phyloP scores from a whole-genome alignment of 2,113 vertebrate species.

The Uria lomvia region DNA sequence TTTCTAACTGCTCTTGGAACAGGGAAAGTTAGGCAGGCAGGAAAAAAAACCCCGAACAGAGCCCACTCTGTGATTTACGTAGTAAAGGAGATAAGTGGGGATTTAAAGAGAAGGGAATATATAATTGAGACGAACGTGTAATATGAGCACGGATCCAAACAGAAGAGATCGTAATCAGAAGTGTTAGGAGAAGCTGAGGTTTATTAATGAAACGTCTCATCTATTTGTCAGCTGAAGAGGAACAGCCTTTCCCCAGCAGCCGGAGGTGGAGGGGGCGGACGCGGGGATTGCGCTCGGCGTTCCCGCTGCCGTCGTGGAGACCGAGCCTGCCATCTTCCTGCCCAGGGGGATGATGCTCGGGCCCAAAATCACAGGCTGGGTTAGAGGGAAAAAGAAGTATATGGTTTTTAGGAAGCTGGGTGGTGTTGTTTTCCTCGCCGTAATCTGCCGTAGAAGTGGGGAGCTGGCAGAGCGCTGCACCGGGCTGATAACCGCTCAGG shows the following conservation, averaged over 20 bases:
- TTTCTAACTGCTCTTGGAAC: background rate
- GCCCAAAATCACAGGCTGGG: background rate
- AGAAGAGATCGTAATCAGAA: slow-evolving; percentile 42
- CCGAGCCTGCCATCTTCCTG: background rate
- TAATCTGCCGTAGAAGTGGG: background rate
- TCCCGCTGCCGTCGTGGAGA: background rate
- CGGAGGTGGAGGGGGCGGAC: background rate
- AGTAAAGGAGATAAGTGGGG: slow-evolving; percentile 33
- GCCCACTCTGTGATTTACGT: slow-evolving; percentile 10
- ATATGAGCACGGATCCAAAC: slow-evolving; percentile 33
- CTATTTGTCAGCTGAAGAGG: slow-evolving; percentile 61
- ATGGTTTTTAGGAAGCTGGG: background rate
- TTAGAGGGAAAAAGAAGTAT: background rate
- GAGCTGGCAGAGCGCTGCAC: background rate
- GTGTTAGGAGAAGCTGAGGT: slow-evolving; percentile 13
- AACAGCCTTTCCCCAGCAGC: slow-evolving; percentile 7
- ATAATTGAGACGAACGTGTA: background rate
- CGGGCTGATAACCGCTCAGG: fast-evolving
- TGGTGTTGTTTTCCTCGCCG: background rate
- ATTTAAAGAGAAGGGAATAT: background rate
- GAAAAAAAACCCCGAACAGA: background rate
- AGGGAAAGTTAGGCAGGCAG: background rate
- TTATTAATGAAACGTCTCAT: slow-evolving; percentile 62
- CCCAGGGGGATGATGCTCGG: background rate
- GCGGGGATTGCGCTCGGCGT: background rate